These are phyloP conservation scores for Calephelis virginiensis DNA, from an alignment of 1,140 invertebrate genomes.

Conservation along the genomic window DNA sequence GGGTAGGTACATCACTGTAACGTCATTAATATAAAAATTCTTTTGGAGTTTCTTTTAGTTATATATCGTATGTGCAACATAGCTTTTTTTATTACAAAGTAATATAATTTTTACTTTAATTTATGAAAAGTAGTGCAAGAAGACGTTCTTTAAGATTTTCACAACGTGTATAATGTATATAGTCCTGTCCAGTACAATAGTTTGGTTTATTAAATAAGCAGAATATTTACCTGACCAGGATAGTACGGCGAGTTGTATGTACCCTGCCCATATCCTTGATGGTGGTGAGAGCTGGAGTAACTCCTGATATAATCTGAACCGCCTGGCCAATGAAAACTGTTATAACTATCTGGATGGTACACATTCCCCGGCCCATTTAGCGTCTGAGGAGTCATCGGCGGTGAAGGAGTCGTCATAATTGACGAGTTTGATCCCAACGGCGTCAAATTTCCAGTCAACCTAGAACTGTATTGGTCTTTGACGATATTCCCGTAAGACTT, in stretches of 20 bases:
- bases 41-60: too few relatives aligned
- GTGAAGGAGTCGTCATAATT: slow-evolving; percentile 83
- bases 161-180: too few relatives aligned
- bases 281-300: slow-evolving; percentile 71
- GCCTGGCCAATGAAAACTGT: slow-evolving; percentile 79
- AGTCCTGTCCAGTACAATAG: too few relatives aligned
- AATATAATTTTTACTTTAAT: too few relatives aligned
- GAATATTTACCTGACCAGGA: slow-evolving; percentile 67
- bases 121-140: too few relatives aligned
- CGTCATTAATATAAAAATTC: too few relatives aligned
- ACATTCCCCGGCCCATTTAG: slow-evolving; percentile 70
- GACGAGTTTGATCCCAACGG: slow-evolving; percentile 82
- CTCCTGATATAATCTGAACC: slow-evolving; percentile 73
- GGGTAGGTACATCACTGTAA: too few relatives aligned
- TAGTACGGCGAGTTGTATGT: slow-evolving; percentile 79
- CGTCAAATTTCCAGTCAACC: slow-evolving; percentile 79
- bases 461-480: slow-evolving; percentile 69
- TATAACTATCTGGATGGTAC: slow-evolving; percentile 79
- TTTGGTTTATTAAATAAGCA: neutral
- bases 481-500: slow-evolving; percentile 63
- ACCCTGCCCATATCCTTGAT: slow-evolving; percentile 81
- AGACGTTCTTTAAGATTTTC: too few relatives aligned
- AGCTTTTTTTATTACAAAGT: too few relatives aligned
- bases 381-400: slow-evolving; percentile 81
- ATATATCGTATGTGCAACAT: too few relatives aligned